Percentiles rank a stretch among this genome's conserved stretches.
Evolutionary conservation across 2,797 vertebrate genomes (phyloP).

Genomic region (Phataginus tricuspis): DNA sequence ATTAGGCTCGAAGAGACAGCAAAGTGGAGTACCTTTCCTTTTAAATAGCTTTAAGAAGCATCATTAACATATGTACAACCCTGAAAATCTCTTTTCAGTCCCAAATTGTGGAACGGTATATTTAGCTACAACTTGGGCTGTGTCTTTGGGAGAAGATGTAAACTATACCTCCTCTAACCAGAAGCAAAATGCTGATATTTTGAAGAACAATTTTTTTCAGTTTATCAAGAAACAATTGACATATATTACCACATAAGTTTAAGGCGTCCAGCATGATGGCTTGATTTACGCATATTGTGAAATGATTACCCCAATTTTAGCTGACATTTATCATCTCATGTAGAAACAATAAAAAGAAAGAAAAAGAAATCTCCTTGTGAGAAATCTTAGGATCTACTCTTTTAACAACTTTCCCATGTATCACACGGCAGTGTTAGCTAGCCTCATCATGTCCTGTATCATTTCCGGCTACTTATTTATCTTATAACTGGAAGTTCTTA

Average conservation of each 20-base stretch:
- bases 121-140: constrained; percentile 42
- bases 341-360: neutral
- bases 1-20: neutral
- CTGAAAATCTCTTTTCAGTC: neutral
- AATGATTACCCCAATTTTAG: neutral
- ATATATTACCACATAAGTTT: neutral
- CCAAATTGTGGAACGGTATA: neutral
- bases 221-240: neutral
- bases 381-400: neutral
- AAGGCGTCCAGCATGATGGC: neutral
- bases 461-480: neutral
- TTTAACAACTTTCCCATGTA: neutral
- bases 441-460: too few species aligned
- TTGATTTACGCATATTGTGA: neutral
- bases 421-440: neutral
- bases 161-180: neutral
- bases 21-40: neutral
- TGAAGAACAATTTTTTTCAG: neutral
- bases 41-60: neutral
- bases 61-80: neutral
- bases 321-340: neutral
- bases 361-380: neutral
- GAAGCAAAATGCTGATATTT: constrained; percentile 25
- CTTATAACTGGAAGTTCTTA: neutral
- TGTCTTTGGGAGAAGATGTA: neutral